Conservation (phyloP, 2,888 invertebrate genomes). For the Octonoba sinensis region DNA sequence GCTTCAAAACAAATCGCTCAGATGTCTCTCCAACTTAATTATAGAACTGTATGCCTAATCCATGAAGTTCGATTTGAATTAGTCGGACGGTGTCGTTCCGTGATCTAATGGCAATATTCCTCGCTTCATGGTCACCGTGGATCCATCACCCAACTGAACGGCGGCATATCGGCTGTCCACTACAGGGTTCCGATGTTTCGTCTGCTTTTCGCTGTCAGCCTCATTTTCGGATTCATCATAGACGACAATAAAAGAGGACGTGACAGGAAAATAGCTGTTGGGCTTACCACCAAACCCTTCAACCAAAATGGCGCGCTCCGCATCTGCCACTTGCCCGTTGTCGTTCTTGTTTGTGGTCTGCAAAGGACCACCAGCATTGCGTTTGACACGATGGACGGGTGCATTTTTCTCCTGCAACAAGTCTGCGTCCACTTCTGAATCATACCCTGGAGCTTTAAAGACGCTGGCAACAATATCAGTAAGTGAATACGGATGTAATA, state of each 20-base stretch:
- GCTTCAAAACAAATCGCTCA: too few relatives aligned
- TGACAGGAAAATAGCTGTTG: constrained; percentile 15
- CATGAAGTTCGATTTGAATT: background rate
- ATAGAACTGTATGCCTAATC: background rate
- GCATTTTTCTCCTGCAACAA: background rate
- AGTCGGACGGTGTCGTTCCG: too few relatives aligned
- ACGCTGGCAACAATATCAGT: constrained; percentile 41
- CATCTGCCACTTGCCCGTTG: background rate
- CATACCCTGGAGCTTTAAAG: constrained; percentile 56
- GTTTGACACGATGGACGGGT: background rate
- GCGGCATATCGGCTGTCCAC: background rate
- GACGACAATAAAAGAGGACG: constrained; percentile 38
- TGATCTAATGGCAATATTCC: too few relatives aligned
- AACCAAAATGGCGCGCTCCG: background rate
- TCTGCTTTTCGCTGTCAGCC: background rate
- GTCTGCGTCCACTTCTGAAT: constrained; percentile 34
- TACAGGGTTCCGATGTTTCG: background rate
- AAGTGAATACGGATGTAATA: constrained; percentile 17
- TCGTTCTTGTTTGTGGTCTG: background rate
- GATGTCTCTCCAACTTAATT: too few relatives aligned
- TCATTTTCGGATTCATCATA: constrained; percentile 8
- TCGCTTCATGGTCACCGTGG: too few relatives aligned
- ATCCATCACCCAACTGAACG: background rate
- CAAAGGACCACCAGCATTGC: background rate
- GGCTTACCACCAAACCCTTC: constrained; percentile 7